Evolutionary conservation across 2,797 vertebrate genomes (phyloP).

Genomic region (Coendou prehensilis): DNA sequence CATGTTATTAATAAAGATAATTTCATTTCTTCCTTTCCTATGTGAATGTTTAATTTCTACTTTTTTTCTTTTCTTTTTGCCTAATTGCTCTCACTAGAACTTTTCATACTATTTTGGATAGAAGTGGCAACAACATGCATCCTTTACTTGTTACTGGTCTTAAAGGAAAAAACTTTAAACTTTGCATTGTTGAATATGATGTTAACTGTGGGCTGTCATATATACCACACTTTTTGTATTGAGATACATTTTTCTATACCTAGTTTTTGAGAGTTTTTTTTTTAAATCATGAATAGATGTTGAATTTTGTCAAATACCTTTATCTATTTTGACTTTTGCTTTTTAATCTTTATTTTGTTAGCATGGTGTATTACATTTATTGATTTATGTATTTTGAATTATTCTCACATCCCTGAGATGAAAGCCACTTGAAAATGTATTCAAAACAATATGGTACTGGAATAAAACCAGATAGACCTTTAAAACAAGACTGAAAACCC

Average conservation of each 20-base stretch:
- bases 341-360: slow-evolving; percentile 2
- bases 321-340: not conserved
- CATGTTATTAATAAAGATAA: not conserved
- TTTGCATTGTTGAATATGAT: not conserved
- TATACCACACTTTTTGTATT: not conserved
- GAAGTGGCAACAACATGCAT: not conserved
- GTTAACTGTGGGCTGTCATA: not conserved
- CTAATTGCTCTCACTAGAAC: not conserved
- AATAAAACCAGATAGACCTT: not conserved
- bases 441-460: not conserved
- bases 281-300: not conserved
- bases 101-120: not conserved
- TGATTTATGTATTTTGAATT: slow-evolving; percentile 26
- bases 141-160: not conserved
- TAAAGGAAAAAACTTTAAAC: not conserved
- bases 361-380: not conserved
- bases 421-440: not conserved
- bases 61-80: not conserved
- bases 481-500: not conserved
- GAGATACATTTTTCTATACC: not conserved
- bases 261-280: not conserved
- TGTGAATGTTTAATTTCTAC: too few relatives aligned
- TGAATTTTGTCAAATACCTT: not conserved
- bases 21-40: not conserved
- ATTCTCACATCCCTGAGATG: not conserved